Evolutionary conservation across 1,140 invertebrate species (phyloP).

Genomic region (Zaprionus inermis): DNA sequence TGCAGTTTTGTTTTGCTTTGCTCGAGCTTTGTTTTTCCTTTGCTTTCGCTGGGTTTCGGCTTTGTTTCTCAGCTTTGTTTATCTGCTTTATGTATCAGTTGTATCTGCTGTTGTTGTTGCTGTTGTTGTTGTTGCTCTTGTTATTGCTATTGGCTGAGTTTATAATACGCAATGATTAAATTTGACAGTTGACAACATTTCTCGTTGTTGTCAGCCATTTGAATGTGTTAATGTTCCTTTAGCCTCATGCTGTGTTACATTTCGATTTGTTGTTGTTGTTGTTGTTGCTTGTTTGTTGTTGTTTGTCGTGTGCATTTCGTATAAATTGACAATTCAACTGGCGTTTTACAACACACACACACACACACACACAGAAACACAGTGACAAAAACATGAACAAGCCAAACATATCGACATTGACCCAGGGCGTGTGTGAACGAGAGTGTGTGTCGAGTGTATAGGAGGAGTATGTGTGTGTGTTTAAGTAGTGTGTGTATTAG

Average conservation of each 20-base stretch:
- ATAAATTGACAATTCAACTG: slow-evolving; percentile 79
- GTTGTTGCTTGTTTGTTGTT: slow-evolving; percentile 39
- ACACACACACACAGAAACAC: slow-evolving; percentile 7
- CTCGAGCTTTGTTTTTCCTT: slow-evolving; percentile 42
- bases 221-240: slow-evolving; percentile 32
- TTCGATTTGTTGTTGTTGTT: slow-evolving; percentile 55
- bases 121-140: no score
- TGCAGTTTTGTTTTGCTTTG: slow-evolving; percentile 37
- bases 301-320: slow-evolving; percentile 62
- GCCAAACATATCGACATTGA: slow-evolving; percentile 44
- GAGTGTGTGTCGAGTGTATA: slow-evolving; percentile 1
- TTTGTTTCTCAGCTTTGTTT: slow-evolving; percentile 43
- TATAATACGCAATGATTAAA: slow-evolving; percentile 71
- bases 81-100: slow-evolving; percentile 29
- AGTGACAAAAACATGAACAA: background rate
- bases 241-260: slow-evolving; percentile 5
- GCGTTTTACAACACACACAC: slow-evolving; percentile 57
- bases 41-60: slow-evolving; percentile 40
- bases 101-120: slow-evolving; percentile 3
- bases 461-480: slow-evolving; percentile 38
- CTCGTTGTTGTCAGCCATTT: slow-evolving; percentile 33
- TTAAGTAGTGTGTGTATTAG: slow-evolving; percentile 7
- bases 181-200: slow-evolving; percentile 81
- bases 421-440: slow-evolving; percentile 35
- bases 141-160: slow-evolving; percentile 51